phyloP scores from a whole-genome alignment of 2,113 vertebrate genomes.

The Clarias gariepinus region DNA sequence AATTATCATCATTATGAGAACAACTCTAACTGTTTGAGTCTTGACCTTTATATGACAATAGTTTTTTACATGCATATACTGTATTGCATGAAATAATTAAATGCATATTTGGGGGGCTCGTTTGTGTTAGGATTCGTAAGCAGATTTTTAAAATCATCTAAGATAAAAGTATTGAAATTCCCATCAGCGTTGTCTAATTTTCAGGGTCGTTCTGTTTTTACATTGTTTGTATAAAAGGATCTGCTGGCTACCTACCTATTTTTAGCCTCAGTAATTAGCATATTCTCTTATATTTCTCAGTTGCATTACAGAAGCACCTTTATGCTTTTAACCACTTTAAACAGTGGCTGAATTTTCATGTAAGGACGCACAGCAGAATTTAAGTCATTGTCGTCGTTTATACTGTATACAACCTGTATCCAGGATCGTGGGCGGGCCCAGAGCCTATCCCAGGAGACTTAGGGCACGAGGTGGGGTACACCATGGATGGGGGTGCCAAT shows the following conservation, averaged over 20 bases:
- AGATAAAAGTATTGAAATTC: background rate
- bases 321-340: background rate
- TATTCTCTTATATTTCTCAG: background rate
- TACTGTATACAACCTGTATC: too few relatives aligned
- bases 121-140: background rate
- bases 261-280: background rate
- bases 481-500: too few relatives aligned
- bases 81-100: background rate
- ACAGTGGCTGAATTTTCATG: background rate
- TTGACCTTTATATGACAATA: background rate
- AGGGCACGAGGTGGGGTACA: too few relatives aligned
- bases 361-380: too few relatives aligned
- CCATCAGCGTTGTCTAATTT: background rate
- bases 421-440: too few relatives aligned
- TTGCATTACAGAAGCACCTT: background rate
- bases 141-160: background rate
- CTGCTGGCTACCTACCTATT: background rate
- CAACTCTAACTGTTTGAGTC: conserved; percentile 16
- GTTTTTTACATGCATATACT: too few relatives aligned
- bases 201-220: background rate
- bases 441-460: too few relatives aligned
- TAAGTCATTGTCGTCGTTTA: too few relatives aligned
- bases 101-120: background rate
- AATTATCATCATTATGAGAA: conserved; percentile 26
- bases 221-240: background rate